Conservation (phyloP, 2,113 vertebrate species). For the Rhipidura dahli region DNA sequence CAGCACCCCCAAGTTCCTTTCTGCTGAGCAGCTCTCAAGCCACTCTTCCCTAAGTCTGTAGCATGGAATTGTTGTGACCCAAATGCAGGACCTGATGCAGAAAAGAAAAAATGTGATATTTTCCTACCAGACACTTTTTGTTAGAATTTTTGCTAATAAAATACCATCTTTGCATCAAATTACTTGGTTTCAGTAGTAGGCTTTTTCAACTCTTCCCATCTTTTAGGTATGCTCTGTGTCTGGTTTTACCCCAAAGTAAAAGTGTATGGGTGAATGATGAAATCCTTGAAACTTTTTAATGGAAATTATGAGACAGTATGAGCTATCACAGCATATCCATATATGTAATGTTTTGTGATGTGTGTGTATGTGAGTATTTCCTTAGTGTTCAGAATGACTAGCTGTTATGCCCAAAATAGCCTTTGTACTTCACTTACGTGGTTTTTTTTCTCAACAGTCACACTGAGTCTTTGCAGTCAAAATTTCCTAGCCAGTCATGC, state of each 20-base stretch:
- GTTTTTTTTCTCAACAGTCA: neutral
- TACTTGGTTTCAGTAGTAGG: neutral
- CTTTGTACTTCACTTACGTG: neutral
- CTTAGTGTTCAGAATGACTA: constrained; percentile 9
- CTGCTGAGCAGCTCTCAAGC: neutral
- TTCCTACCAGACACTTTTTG: neutral
- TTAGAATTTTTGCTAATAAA: neutral
- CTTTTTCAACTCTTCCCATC: neutral
- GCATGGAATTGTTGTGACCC: neutral
- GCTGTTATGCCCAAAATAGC: constrained; percentile 39
- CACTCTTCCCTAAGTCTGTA: neutral
- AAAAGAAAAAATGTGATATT: neutral
- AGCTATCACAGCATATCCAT: neutral
- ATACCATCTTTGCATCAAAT: neutral
- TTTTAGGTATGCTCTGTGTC: neutral
- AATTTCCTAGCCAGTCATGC: constrained; percentile 32
- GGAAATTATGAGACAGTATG: neutral
- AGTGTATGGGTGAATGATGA: neutral
- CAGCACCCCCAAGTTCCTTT: neutral
- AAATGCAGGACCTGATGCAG: neutral
- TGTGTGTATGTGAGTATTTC: neutral
- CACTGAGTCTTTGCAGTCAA: neutral
- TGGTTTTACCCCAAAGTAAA: neutral
- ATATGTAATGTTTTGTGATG: neutral
- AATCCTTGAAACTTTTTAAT: neutral